A percentile compares a stretch with the other conserved stretches of the same genome.
Conservation (phyloP, 2,888 invertebrate genomes). For the Conops quadrifasciatus region DNA sequence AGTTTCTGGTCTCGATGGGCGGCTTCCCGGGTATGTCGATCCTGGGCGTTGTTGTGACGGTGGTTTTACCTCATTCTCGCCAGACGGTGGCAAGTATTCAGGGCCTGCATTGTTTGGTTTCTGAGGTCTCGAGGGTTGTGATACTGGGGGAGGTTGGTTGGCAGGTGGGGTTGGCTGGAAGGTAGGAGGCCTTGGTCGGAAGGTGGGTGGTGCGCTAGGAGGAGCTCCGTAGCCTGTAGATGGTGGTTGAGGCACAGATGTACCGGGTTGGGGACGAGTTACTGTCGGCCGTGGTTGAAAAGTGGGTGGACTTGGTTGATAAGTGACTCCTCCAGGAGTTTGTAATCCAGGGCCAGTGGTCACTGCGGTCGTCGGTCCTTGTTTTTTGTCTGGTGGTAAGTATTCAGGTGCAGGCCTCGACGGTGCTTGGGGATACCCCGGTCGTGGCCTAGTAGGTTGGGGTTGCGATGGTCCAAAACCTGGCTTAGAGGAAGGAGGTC, state of each 20-base stretch:
- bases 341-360: slow-evolving; percentile 35
- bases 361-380: slow-evolving; percentile 42
- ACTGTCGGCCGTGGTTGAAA: slow-evolving; percentile 43
- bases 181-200: slow-evolving; percentile 29
- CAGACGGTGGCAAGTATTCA: slow-evolving; percentile 47
- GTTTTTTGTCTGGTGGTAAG: slow-evolving; percentile 42
- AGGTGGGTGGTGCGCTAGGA: slow-evolving; percentile 34
- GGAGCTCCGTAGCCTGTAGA: slow-evolving; percentile 35
- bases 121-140: background rate
- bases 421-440: slow-evolving; percentile 29
- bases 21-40: slow-evolving; percentile 25
- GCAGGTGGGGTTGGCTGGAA: slow-evolving; percentile 41
- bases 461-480: slow-evolving; percentile 31
- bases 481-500: slow-evolving; percentile 33
- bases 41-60: slow-evolving; percentile 33
- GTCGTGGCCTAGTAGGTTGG: slow-evolving; percentile 29
- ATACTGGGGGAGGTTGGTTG: slow-evolving; percentile 39
- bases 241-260: slow-evolving; percentile 39
- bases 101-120: slow-evolving; percentile 35
- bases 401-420: slow-evolving; percentile 17
- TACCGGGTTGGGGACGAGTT: slow-evolving; percentile 15
- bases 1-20: background rate
- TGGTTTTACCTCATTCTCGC: slow-evolving; percentile 44
- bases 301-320: slow-evolving; percentile 23
- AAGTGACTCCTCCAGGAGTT: background rate